Base-by-base conservation (phyloP, 2,888 invertebrate genomes). In the Caenorhabditis virilis region DNA sequence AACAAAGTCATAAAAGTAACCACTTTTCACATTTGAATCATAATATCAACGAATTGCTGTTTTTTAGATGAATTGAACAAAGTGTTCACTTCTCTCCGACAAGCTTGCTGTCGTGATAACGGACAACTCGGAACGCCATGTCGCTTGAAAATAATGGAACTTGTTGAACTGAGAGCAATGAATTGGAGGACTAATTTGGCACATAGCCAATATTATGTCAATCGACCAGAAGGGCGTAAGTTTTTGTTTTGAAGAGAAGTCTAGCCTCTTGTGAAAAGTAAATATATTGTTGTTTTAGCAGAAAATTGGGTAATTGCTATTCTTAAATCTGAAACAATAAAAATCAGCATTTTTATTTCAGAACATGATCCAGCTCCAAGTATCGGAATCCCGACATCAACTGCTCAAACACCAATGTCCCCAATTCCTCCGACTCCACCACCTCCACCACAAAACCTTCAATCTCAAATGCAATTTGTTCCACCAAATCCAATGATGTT, bases 161-260 rank as follows among this genome's bases (percentile, higher is more conserved):
- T 94, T 69, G 92, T 95, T 80, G 94, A 95, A 87, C 87, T 94
- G 83, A 88, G 94, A 84, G 93, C 93, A 68, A 91, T 91, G 85
- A 89, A 90, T 83, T 94, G 94, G 94, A 89, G 90, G 83, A 89
- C 90, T 67, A 89, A 89, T 74, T 91, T 82, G 57, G 77, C 82
- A 20, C 79, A 82, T 60, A 76, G 72, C 23, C 78, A 82, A 55
- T 82, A 82, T 69, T 82, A 82, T 60, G 66, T 82, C 23, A 78
- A 79, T 36, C 49, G 78, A 25, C 76, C 77, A 0, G 78, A 77
- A 65, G 69, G 72, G 26, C 68, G 69, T 69, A 35, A 53, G 69
- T 51, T 7, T 39, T 26, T 36, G 22, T 4, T 13, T 20, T 33
- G 23, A 33, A 4, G 2, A 22, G 27, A 30, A 6, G 20, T 26